Evolutionary conservation across 2,888 invertebrate genomes (phyloP), one percentile per base, ranked within the genome.

Genomic region (Cylindroiulus punctatus): DNA sequence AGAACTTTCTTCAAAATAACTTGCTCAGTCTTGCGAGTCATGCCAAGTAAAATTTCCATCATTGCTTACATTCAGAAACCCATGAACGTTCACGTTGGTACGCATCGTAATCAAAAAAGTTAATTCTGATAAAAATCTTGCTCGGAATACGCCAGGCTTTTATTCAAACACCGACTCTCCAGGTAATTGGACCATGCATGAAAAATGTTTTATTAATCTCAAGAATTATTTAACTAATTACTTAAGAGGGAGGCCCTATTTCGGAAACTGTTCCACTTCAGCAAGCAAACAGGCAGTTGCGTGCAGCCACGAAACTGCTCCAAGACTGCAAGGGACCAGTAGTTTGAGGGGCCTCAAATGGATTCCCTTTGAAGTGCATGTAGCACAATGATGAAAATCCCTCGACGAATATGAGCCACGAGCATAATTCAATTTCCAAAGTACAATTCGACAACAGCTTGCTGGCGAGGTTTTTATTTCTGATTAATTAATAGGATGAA

Each of bases 321-420:
- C 5, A n/a, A n/a, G n/a, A n/a, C n/a, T n/a, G n/a, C 5, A 19
- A 17, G 4, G 19, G 4, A 19, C 65, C 65, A n/a, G n/a, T 26
- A 22, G 65, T 19, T 65, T n/a, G 26, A 26, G 4, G 2, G n/a
- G 65, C 22, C 65, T 26, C 22, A 65, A 22, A 65, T 65, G 22
- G 26, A 65, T 65, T 26, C 22, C 26, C 26, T 65, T 65, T 65
- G 65, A 65, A 65, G 65, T 65, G 26, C 40, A 65, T 26, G n/a
- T n/a, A 65, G 65, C 8, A 65, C 40, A 40, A 40, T 40, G 40
- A 4, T 8, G 4, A 40, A 4, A 65, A 65, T 65, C 22, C 26
- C 65, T 65, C 65, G 65, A 65, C n/a, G n/a, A 65, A 65, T 65
- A n/a, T n/a, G 65, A 65, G n/a, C 65, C 65, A 65, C 26, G 1